Conservation (phyloP, 2,113 vertebrate genomes). For the Paracanthobrama guichenoti region DNA sequence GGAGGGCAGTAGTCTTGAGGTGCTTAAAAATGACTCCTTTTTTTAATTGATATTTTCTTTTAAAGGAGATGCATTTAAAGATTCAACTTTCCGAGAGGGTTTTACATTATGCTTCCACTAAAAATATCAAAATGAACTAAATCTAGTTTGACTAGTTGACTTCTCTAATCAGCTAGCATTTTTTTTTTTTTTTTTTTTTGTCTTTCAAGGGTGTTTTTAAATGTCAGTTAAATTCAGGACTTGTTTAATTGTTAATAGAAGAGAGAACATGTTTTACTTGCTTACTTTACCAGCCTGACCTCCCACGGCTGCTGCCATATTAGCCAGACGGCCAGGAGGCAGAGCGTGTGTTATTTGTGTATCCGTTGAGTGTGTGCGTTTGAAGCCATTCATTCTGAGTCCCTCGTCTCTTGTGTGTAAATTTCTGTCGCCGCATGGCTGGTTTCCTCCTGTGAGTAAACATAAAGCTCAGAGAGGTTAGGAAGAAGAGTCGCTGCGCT, state of each 20-base stretch:
- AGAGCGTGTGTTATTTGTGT: conserved; percentile 28
- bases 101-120: background rate
- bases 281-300: conserved; percentile 65
- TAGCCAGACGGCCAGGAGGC: conserved; percentile 47
- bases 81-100: background rate
- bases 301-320: conserved; percentile 56
- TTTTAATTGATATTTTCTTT: background rate
- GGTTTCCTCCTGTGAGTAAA: conserved; percentile 10
- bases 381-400: background rate
- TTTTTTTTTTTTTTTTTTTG: too few relatives aligned
- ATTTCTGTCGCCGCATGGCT: conserved; percentile 7
- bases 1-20: background rate
- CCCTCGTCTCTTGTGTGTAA: background rate
- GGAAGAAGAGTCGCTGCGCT: background rate
- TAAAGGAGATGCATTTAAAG: background rate
- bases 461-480: background rate
- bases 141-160: background rate
- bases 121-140: background rate
- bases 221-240: background rate
- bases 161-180: background rate
- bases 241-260: background rate
- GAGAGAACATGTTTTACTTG: conserved; percentile 47
- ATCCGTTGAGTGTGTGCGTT: conserved; percentile 25
- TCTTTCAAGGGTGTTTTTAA: background rate
- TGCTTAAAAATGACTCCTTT: background rate